Conservation (phyloP, 2,113 vertebrate genomes). For the Sciurus niger region DNA sequence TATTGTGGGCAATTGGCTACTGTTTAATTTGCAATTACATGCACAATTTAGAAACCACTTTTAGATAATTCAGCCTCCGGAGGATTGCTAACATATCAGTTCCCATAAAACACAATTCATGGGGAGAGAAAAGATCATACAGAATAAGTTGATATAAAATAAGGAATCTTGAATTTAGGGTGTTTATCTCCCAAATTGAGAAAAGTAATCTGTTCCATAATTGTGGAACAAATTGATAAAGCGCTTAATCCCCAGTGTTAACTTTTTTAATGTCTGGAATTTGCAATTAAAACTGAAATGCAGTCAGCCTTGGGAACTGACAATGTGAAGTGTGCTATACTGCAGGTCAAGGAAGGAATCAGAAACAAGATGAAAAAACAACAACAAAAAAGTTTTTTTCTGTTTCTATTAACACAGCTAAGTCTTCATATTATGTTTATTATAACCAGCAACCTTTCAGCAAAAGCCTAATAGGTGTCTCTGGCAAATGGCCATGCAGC, state of each 20-base stretch:
- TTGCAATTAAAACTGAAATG: constrained; percentile 65
- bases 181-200: constrained; percentile 53
- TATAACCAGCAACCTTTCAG: constrained; percentile 12
- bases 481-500: constrained; percentile 14
- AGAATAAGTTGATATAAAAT: constrained; percentile 53
- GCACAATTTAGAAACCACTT: constrained; percentile 80
- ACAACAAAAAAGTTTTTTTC: background rate
- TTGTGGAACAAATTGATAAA: constrained; percentile 19
- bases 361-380: background rate
- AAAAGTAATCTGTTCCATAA: constrained; percentile 42
- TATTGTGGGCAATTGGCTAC: constrained; percentile 76
- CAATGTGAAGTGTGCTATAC: background rate
- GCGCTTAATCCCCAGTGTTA: constrained; percentile 5
- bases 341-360: constrained; percentile 23
- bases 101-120: constrained; percentile 65
- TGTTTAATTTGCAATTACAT: constrained; percentile 84
- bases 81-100: constrained; percentile 67
- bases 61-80: constrained; percentile 74
- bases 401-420: constrained; percentile 34
- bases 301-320: background rate
- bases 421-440: constrained; percentile 27
- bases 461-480: background rate
- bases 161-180: constrained; percentile 17
- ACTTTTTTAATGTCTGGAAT: constrained; percentile 23
- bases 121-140: background rate